Base-by-base conservation (phyloP, 2,888 invertebrate species). In the Andrena dorsata region DNA sequence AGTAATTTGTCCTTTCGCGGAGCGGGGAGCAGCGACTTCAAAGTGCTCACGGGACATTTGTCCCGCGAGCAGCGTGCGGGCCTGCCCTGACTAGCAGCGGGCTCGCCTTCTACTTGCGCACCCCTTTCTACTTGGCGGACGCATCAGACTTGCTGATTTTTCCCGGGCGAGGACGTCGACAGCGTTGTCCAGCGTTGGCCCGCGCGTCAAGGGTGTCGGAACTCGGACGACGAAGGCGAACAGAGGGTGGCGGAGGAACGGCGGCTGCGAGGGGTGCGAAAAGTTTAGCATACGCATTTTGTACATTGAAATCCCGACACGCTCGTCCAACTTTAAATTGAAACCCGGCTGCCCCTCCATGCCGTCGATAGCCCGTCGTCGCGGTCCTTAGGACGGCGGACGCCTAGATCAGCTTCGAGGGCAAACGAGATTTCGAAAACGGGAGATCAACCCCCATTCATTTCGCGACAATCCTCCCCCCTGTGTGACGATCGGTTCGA, bases 131-230 rank as follows among this genome's bases (percentile, higher is more conserved):
- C 88, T 88, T 88, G 80, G 76, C 79, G 82, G 68, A 41, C 81
- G 78, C 82, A 93, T 93, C 92, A 91, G 92, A 92, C 91, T 93
- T 93, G 92, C 92, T 93, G 92, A 93, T 93, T 92, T 92, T 90
- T 91, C 77, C 79, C 79, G 84, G 81, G 66, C 80, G 80, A 71
- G 72, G 80, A 80, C 86, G 85, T 83, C 78, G 73, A 66, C 83
- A 86, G 23, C 87, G 83, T 81, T 89, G 90, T 90, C 88, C 90
- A 79, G 72, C 84, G 87, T 85, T 84, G 79, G 64, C 58, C 53
- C 76, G 61, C 76, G 79, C 79, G 85, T 81, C 87, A 80, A 80
- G 82, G 87, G 56, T 84, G 82, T 80, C 81, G 84, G 65, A 87
- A 82, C 82, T 86, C 86, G 76, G 68, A 76, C 79, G 76, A 79